Evolutionary conservation across 2,797 vertebrate genomes (phyloP).

Genomic region (Tragelaphus eurycerus): DNA sequence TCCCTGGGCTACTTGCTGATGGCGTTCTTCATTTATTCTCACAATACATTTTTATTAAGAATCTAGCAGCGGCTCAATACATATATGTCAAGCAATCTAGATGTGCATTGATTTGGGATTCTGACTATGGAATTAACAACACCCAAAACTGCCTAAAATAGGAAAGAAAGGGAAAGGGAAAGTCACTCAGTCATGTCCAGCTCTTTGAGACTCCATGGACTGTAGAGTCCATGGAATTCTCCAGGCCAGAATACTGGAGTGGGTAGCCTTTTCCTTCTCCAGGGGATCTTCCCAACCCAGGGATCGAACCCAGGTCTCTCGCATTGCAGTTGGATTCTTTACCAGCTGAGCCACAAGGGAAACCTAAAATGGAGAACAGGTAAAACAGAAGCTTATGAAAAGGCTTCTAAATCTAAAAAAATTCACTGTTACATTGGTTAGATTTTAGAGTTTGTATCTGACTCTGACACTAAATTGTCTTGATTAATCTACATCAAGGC

Average conservation of each 20-base stretch:
- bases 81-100: neutral
- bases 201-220: neutral
- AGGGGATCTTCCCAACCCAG: neutral
- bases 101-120: neutral
- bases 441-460: conserved; percentile 8
- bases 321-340: neutral
- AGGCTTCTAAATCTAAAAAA: neutral
- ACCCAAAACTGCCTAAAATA: conserved; percentile 10
- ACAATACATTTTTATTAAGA: conserved; percentile 37
- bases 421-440: neutral
- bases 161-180: neutral
- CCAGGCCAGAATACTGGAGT: neutral
- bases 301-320: neutral
- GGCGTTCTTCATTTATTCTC: neutral
- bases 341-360: neutral
- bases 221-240: neutral
- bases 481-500: neutral
- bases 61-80: neutral
- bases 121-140: neutral
- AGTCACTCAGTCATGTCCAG: neutral
- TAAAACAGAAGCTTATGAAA: neutral
- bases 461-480: neutral
- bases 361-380: neutral
- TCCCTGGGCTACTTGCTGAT: neutral
- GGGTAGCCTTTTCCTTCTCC: neutral